A percentile compares a stretch with the other conserved stretches of the same genome.
phyloP scores from a whole-genome alignment of 2,797 vertebrate species.

The Otolemur crassicaudatus region DNA sequence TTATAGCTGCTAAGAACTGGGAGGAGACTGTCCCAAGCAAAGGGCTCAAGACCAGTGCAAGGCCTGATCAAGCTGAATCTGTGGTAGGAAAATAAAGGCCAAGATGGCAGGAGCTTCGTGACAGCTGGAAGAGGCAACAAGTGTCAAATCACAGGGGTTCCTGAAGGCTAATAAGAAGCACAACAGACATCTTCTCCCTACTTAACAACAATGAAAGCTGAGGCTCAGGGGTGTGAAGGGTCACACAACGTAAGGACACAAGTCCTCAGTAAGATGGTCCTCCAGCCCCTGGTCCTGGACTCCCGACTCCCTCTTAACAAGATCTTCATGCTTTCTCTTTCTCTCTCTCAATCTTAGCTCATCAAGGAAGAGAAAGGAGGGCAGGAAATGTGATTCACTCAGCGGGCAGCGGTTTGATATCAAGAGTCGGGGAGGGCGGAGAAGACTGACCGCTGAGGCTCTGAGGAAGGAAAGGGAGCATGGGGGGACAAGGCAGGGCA shows the following conservation, averaged over 20 bases:
- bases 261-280: not conserved
- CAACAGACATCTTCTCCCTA: not conserved
- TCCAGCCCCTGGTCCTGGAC: not conserved
- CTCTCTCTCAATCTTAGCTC: not conserved
- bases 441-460: not conserved
- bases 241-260: not conserved
- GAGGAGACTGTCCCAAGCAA: not conserved
- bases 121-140: not conserved
- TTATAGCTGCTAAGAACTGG: not conserved
- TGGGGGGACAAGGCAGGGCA: not conserved
- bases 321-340: not conserved
- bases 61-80: not conserved
- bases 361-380: not conserved
- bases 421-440: not conserved
- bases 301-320: not conserved
- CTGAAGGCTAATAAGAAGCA: not conserved
- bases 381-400: not conserved
- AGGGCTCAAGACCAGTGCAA: not conserved
- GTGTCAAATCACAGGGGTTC: not conserved
- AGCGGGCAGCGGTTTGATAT: fast-evolving
- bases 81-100: not conserved
- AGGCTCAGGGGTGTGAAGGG: not conserved
- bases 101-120: not conserved
- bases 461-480: not conserved
- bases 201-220: not conserved